Base-by-base conservation (phyloP, 2,888 invertebrate genomes). In the Coleophora flavipennella region DNA sequence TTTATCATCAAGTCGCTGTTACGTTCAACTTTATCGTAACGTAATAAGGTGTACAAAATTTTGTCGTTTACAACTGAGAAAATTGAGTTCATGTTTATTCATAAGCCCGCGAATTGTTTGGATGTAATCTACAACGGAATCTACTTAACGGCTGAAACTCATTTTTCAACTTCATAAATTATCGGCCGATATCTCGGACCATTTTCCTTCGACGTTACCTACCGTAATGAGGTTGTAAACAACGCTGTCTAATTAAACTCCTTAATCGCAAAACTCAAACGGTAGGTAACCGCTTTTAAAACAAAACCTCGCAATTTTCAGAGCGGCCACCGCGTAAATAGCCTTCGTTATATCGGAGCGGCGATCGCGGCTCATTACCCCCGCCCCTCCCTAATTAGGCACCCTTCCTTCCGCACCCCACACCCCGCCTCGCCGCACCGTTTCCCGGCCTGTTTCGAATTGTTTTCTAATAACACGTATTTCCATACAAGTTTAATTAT, bases 241-340 rank as follows among this genome's bases (percentile, higher is more conserved):
- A 84, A 84, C 77, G 66, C 67, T 70, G 78, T 79, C 79, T 83
- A 83, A 84, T 84, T 84, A 81, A 83, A 83, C 81, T 81, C 80
- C 77, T 81, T 83, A 81, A 84, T 83, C 83, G 81, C 79, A 72
- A 80, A 81, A 83, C 80, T 84, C 81, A 81, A 83, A 80, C 80
- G 79, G 20, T 76, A 73, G n/a, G 75, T 76, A 73, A 79, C 78
- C 77, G 80, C 79, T 80, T 81, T 81, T 79, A 81, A 81, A 81
- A 83, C 81, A 81, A 80, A 81, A 80, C 79, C 77, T 76, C 71
- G 79, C 80, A 78, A 81, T 81, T 80, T 79, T 78, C 73, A 59
- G 67, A 76, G 71, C 75, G 81, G 70, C 81, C 80, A 74, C 78
- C 77, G 75, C 77, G 77, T 75, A 79, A 78, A 80, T 80, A 80